Evolutionary conservation across 2,888 invertebrate species (phyloP), one percentile per base, ranked within the genome.

Genomic region (Machimus atricapillus): DNA sequence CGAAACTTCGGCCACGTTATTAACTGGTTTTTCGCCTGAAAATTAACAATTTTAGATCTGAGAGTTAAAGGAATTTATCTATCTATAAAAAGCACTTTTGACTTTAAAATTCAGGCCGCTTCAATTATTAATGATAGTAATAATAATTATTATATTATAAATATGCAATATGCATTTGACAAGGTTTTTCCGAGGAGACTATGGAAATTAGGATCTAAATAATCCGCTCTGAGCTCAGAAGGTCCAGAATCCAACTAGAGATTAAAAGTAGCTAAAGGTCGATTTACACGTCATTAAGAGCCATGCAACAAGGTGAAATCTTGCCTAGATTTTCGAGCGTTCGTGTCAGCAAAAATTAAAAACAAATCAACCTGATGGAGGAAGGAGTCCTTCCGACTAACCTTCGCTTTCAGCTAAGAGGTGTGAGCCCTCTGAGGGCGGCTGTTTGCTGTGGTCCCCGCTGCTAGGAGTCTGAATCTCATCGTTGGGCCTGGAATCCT

Each of bases 1-100:
- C 9, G 92, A 92, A 87, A 91, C 91, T 82, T 90, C 91, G 9
- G 91, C 90, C 31, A 91, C 90, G 89, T 90, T 90, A 58, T 90
- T 90, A 56, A 88, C 89, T n/a, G 88, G 81, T 46, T 90, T 88
- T 37, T 89, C 89, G 76, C 89, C 90, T 90, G 37, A 23, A 73
- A 58, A 31, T 34, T 16, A 1, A 58, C 56, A 34, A 8, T 82
- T 34, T 79, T 79, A 76, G 16, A 46, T 3, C 43, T 14, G 4
- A 16, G 43, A 46, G 16, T 46, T 46, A 46, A 12, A 46, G 43
- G 14, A 46, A 46, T 14, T 4, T 7, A 7, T 34, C 7, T 6
- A 34, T 5, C 34, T 34, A 34, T 7, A 7, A 34, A 34, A 34
- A 34, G 34, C 34, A 34, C 34, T 34, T 34, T 12, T 40, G 12